Conservation (phyloP, 2,888 invertebrate species). For the Pantelozetes paolii region DNA sequence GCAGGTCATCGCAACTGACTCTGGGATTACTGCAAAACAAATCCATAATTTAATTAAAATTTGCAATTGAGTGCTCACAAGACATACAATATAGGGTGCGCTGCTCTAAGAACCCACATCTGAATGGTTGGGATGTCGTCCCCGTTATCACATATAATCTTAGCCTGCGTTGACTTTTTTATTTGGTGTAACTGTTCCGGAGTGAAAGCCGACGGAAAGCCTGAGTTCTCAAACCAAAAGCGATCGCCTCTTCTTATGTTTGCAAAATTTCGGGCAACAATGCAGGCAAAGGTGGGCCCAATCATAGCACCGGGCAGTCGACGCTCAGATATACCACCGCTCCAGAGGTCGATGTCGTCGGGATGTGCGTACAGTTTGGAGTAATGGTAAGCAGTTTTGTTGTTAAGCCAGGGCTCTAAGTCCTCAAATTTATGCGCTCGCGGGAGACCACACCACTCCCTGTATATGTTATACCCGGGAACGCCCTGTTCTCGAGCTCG, state of each 20-base stretch:
- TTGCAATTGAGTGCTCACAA: no score
- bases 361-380: constrained; percentile 63
- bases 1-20: constrained; percentile 51
- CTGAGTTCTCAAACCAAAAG: constrained; percentile 88
- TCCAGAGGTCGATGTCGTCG: constrained; percentile 88
- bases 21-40: constrained; percentile 55
- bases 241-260: constrained; percentile 72
- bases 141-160: constrained; percentile 84
- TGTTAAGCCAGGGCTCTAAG: constrained; percentile 71
- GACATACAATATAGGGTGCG: constrained; percentile 52
- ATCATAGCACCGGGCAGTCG: constrained; percentile 84
- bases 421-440: constrained; percentile 49
- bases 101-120: constrained; percentile 82
- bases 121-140: constrained; percentile 86
- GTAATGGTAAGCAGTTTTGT: constrained; percentile 49
- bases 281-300: constrained; percentile 88
- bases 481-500: constrained; percentile 84
- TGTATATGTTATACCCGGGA: constrained; percentile 67
- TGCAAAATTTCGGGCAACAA: constrained; percentile 83
- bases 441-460: constrained; percentile 51
- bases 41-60: no score
- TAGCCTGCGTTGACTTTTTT: constrained; percentile 72
- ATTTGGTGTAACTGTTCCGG: constrained; percentile 76
- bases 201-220: constrained; percentile 85
- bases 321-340: constrained; percentile 84